Conservation (phyloP, 2,113 vertebrate genomes). For the Cyanoderma ruficeps region DNA sequence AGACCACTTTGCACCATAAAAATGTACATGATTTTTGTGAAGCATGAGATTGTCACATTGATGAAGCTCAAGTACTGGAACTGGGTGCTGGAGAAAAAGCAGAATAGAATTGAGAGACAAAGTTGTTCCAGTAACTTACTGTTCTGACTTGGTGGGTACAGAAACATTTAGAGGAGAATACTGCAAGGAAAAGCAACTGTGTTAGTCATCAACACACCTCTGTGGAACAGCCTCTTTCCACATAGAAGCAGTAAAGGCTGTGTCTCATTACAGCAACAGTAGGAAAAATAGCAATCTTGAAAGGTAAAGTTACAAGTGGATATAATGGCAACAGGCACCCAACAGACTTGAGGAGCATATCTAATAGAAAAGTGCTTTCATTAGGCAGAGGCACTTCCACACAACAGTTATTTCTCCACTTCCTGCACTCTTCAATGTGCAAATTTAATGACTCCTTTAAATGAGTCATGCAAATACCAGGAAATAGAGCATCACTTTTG, state of each 20-base stretch:
- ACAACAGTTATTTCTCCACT: background rate
- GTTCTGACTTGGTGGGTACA: background rate
- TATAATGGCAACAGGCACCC: background rate
- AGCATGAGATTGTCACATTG: background rate
- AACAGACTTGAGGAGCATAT: background rate
- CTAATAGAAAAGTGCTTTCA: background rate
- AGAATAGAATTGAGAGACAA: background rate
- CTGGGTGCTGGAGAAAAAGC: background rate
- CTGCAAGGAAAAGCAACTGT: rapidly evolving
- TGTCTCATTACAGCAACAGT: background rate
- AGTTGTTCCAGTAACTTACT: background rate
- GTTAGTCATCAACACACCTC: background rate
- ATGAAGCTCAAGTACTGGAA: background rate
- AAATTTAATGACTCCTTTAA: background rate
- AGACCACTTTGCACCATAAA: background rate
- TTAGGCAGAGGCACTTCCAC: background rate
- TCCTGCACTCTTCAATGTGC: background rate
- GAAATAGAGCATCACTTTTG: background rate
- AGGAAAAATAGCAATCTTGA: background rate
- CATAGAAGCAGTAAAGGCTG: background rate
- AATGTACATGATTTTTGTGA: background rate
- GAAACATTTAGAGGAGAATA: background rate
- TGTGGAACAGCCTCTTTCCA: background rate
- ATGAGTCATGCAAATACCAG: background rate
- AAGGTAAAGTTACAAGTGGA: background rate